Conservation (phyloP, 2,113 vertebrate species). For the Chaetorhynchus papuensis region DNA sequence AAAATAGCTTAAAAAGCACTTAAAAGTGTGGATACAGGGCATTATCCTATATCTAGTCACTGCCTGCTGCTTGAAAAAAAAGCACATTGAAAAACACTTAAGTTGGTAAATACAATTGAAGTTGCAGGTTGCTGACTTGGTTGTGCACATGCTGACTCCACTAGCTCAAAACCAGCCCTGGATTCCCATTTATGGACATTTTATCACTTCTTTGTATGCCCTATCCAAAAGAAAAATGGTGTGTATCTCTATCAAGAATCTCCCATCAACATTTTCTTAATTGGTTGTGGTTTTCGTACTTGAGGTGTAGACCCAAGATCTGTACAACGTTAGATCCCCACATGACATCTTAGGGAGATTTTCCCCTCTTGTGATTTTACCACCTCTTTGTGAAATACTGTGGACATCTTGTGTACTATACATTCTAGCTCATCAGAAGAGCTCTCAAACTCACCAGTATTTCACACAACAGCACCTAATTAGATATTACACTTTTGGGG, state of each 20-base stretch:
- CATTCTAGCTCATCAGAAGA: background rate
- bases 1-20: background rate
- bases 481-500: background rate
- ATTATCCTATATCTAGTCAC: too few relatives aligned
- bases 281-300: background rate
- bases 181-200: background rate
- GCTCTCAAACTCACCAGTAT: background rate
- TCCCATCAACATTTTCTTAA: background rate
- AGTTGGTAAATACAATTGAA: background rate
- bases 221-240: background rate
- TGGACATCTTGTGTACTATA: background rate
- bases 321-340: background rate
- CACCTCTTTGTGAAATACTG: background rate
- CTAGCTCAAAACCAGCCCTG: background rate
- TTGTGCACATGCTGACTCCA: background rate
- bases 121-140: background rate
- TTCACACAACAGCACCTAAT: background rate
- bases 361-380: background rate
- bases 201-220: background rate
- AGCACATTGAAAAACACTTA: too few relatives aligned
- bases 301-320: background rate
- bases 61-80: too few relatives aligned
- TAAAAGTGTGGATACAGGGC: too few relatives aligned
- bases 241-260: background rate
- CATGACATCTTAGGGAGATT: background rate